A percentile compares a stretch with the other conserved stretches of the same genome.
phyloP scores from a whole-genome alignment of 2,113 vertebrate species.

The Cheirogaleus medius region DNA sequence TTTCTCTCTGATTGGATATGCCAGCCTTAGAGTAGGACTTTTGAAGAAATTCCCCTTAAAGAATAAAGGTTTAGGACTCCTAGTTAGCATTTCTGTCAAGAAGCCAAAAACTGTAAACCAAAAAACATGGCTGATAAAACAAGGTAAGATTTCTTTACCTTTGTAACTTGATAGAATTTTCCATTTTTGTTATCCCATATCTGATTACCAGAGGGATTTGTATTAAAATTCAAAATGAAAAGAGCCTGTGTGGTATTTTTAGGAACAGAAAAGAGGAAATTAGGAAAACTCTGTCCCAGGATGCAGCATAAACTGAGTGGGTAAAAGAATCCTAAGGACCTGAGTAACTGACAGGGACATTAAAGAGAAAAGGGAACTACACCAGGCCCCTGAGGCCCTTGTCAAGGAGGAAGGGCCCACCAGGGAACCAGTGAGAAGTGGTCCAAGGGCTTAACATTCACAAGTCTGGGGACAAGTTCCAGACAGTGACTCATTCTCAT shows the following conservation, averaged over 20 bases:
- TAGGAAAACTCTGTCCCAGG: neutral
- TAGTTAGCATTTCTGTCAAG: neutral
- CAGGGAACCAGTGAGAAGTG: neutral
- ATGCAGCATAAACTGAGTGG: neutral
- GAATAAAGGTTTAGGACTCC: neutral
- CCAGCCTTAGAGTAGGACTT: neutral
- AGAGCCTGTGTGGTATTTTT: neutral
- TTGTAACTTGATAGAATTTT: neutral
- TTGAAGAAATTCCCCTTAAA: slow-evolving; percentile 6
- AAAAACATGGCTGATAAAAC: neutral
- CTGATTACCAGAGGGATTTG: neutral
- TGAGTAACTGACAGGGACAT: neutral
- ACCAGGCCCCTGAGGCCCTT: neutral
- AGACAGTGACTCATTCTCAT: slow-evolving; percentile 69
- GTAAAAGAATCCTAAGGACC: neutral
- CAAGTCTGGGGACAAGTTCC: slow-evolving; percentile 38
- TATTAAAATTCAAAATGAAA: neutral
- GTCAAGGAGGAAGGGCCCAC: neutral
- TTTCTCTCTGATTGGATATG: neutral
- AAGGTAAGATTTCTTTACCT: neutral
- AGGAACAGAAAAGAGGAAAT: neutral
- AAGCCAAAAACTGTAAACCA: neutral
- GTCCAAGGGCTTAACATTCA: neutral
- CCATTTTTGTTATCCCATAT: neutral
- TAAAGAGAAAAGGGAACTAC: neutral